Percentiles rank a stretch among this genome's conserved stretches.
Evolutionary conservation across 1,140 invertebrate species (phyloP).

Genomic region (Sinella curviseta): DNA sequence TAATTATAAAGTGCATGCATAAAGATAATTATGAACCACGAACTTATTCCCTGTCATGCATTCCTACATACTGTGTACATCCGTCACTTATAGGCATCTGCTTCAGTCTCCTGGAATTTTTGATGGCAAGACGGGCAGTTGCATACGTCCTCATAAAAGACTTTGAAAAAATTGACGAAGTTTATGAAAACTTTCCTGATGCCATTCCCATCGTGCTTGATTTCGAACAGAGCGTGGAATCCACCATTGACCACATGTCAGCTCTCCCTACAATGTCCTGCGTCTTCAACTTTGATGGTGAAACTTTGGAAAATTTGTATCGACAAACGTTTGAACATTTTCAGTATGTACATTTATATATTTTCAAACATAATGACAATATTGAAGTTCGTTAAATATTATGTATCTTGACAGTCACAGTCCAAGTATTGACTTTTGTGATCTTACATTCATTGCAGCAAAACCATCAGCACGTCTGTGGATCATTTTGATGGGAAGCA

Average conservation of each 20-base stretch:
- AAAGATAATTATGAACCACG: no score
- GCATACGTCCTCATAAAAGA: neutral
- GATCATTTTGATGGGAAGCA: neutral
- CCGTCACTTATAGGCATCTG: neutral
- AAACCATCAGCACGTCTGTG: neutral
- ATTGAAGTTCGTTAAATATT: no score
- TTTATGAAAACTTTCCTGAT: neutral
- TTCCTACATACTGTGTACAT: no score
- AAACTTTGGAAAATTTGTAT: neutral
- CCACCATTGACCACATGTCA: neutral
- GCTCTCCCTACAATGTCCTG: neutral
- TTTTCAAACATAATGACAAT: no score
- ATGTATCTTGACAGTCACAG: no score
- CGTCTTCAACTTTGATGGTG: constrained; percentile 10
- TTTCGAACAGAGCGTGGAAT: neutral
- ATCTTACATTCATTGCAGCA: no score
- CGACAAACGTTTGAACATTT: neutral
- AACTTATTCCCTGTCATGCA: no score
- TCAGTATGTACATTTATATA: no score
- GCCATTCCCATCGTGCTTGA: neutral
- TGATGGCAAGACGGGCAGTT: neutral
- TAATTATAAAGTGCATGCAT: no score
- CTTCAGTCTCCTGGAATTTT: neutral
- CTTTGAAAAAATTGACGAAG: neutral
- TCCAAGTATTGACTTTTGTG: no score